Percentiles rank a stretch among this genome's conserved stretches.
These are phyloP conservation scores for Coccyzus lansbergi DNA, from an alignment of 2,797 vertebrate genomes.

Conservation along the genomic window DNA sequence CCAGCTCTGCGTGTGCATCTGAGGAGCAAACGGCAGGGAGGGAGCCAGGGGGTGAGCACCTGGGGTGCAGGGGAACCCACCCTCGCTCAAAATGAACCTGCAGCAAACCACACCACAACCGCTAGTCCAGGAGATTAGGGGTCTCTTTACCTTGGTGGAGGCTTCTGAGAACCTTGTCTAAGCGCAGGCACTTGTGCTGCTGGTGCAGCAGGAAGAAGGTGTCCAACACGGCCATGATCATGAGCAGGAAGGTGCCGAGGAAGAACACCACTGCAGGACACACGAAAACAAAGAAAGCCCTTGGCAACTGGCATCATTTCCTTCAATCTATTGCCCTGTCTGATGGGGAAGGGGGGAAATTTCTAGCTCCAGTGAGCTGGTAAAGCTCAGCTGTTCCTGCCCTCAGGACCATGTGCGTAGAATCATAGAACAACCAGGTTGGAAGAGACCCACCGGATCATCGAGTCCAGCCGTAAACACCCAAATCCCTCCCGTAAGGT, in stretches of 20 bases:
- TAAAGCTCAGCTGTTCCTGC: background rate
- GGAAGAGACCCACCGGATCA: too few species aligned
- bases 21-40: background rate
- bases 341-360: background rate
- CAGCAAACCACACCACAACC: background rate
- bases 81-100: background rate
- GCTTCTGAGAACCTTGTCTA: background rate
- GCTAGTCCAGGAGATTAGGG: fast-evolving
- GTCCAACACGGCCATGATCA: slow-evolving; percentile 82
- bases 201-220: slow-evolving; percentile 79
- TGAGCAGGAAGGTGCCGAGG: slow-evolving; percentile 82
- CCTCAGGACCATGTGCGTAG: fast-evolving
- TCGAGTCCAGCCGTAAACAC: too few species aligned
- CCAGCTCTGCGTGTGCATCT: fast-evolving
- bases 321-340: background rate
- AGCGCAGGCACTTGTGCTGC: slow-evolving; percentile 52
- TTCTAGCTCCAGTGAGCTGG: background rate
- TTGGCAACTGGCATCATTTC: background rate
- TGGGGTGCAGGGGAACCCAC: background rate
- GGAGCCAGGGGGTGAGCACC: fast-evolving
- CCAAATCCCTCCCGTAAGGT: background rate
- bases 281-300: background rate
- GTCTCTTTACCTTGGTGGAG: background rate
- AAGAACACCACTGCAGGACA: slow-evolving; percentile 79
- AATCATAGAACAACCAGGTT: too few species aligned